Conservation (phyloP, 2,888 invertebrate genomes). For the Urechis unicinctus region DNA sequence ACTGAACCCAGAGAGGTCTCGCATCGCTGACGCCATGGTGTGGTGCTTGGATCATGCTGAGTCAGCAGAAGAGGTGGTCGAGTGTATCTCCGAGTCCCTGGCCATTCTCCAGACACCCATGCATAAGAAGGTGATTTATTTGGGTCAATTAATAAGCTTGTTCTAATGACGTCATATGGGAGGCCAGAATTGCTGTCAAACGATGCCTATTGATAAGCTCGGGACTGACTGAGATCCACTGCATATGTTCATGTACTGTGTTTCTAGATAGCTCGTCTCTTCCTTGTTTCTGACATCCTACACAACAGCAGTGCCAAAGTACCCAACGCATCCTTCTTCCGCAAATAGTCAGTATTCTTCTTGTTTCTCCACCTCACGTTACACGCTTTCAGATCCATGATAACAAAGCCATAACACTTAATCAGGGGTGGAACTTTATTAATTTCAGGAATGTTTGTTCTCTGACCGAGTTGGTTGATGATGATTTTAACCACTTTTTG, state of each 20-base stretch:
- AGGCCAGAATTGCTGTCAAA: too few relatives aligned
- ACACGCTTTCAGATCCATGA: too few relatives aligned
- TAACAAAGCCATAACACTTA: too few relatives aligned
- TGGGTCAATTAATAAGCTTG: too few relatives aligned
- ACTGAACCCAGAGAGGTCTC: slow-evolving; percentile 59
- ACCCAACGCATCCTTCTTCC: slow-evolving; percentile 87
- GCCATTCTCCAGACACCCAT: slow-evolving; percentile 69
- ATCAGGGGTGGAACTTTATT: too few relatives aligned
- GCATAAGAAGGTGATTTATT: slow-evolving; percentile 62
- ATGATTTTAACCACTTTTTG: too few relatives aligned
- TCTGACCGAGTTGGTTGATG: too few relatives aligned
- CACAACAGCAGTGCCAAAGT: slow-evolving; percentile 96
- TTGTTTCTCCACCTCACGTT: neutral
- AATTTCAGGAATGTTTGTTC: too few relatives aligned
- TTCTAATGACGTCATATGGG: too few relatives aligned
- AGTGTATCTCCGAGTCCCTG: slow-evolving; percentile 82
- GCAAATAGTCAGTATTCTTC: slow-evolving; percentile 50
- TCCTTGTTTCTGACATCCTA: slow-evolving; percentile 91
- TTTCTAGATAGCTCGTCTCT: slow-evolving; percentile 73
- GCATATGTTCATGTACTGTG: neutral
- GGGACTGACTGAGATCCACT: neutral
- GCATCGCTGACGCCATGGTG: slow-evolving; percentile 93
- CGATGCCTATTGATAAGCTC: too few relatives aligned
- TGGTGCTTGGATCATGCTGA: slow-evolving; percentile 99
- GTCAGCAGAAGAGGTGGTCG: slow-evolving; percentile 91